A percentile compares a stretch with the other conserved stretches of the same genome.
phyloP scores from a whole-genome alignment of 1,140 invertebrate species.

The Aphelinus atriplicis region DNA sequence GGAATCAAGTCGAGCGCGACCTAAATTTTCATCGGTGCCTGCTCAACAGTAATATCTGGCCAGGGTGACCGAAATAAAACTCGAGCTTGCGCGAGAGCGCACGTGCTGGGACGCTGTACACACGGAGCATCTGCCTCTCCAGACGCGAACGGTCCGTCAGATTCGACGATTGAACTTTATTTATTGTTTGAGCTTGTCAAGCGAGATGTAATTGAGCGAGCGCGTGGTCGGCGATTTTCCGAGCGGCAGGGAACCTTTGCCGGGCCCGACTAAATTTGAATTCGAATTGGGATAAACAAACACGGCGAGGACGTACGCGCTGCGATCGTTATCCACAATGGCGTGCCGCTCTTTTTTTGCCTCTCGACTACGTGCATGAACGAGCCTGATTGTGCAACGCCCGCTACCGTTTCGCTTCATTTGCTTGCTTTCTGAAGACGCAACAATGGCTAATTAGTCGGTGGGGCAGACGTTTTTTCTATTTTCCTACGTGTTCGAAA shows the following conservation, averaged over 20 bases:
- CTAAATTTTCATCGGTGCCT: slow-evolving; percentile 1
- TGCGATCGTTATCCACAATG: too few species aligned
- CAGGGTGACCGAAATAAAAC: slow-evolving; percentile 24
- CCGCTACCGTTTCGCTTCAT: too few species aligned
- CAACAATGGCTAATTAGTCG: too few species aligned
- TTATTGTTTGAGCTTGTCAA: slow-evolving; percentile 7
- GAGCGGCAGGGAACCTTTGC: too few species aligned
- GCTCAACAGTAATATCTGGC: background rate
- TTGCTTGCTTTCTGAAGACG: too few species aligned
- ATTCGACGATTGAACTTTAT: slow-evolving; percentile 24
- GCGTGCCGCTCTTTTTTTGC: too few species aligned
- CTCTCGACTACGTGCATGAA: too few species aligned
- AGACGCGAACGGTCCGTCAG: background rate
- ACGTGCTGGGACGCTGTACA: background rate
- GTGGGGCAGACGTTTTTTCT: too few species aligned
- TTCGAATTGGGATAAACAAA: slow-evolving; percentile 23
- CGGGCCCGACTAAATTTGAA: slow-evolving; percentile 12
- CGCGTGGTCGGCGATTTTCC: background rate
- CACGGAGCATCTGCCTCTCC: background rate
- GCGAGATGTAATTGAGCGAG: background rate
- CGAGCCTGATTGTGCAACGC: too few species aligned
- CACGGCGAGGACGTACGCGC: background rate
- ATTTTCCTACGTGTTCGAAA: too few species aligned
- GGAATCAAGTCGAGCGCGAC: background rate
- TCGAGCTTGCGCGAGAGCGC: background rate